Percentiles rank a stretch among this genome's conserved stretches.
phyloP scores from a whole-genome alignment of 2,113 vertebrate genomes.

The Anseranas semipalmata region DNA sequence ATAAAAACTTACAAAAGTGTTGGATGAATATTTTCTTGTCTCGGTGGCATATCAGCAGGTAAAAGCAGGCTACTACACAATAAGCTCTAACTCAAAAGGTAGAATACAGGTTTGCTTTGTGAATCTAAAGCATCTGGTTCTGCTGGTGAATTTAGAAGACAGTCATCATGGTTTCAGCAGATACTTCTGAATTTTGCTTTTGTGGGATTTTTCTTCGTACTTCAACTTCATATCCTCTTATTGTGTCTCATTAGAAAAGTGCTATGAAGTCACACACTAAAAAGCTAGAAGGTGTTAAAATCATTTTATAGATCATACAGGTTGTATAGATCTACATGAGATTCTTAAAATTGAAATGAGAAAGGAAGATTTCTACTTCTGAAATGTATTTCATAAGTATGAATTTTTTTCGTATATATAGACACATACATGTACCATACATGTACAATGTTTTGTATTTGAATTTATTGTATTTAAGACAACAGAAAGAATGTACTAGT shows the following conservation, averaged over 20 bases:
- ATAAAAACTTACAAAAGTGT: neutral
- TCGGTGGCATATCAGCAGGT: fast-evolving
- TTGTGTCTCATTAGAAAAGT: neutral
- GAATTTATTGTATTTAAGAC: neutral
- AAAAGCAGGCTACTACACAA: neutral
- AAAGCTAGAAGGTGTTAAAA: neutral
- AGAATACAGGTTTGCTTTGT: neutral
- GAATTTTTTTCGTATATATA: neutral
- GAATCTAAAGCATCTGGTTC: neutral
- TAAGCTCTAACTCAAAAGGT: neutral
- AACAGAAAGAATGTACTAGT: neutral
- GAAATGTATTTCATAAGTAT: neutral
- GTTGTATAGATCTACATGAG: neutral
- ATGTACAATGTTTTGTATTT: neutral
- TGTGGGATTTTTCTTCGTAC: neutral
- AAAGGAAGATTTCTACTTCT: neutral
- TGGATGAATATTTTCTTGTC: neutral
- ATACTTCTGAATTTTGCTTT: neutral
- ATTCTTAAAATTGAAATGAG: neutral
- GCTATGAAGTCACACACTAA: neutral
- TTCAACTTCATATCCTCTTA: neutral
- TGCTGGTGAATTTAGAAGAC: neutral
- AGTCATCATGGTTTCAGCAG: neutral
- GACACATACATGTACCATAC: neutral
- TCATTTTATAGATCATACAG: no score